These are phyloP conservation scores for Torymus aiolomorphi DNA, from an alignment of 2,888 invertebrate genomes.

Conservation along the genomic window DNA sequence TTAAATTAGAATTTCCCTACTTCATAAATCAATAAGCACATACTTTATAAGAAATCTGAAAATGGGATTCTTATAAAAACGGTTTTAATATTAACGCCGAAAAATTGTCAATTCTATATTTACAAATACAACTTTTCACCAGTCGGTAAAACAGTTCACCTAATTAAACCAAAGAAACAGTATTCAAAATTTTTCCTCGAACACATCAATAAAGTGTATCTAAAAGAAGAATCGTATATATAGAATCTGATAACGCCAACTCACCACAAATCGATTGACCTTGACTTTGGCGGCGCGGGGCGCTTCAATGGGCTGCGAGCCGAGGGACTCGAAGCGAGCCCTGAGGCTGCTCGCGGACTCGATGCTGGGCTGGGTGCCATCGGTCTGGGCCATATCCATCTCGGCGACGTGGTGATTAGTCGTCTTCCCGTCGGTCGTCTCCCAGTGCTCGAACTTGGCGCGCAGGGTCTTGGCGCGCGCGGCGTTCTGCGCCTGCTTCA, in stretches of 20 bases:
- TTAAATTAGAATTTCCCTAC: no score
- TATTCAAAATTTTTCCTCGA: constrained; percentile 19
- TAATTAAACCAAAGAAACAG: no score
- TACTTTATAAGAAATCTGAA: no score
- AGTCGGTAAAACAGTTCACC: no score
- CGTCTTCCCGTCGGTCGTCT: constrained; percentile 78
- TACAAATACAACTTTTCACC: no score
- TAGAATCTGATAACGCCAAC: constrained; percentile 70
- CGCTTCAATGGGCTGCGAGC: constrained; percentile 77
- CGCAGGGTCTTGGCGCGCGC: constrained; percentile 90
- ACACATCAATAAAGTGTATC: not conserved
- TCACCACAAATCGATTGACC: constrained; percentile 95
- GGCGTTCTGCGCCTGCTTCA: constrained; percentile 85
- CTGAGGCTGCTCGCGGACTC: constrained; percentile 92
- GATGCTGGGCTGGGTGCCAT: constrained; percentile 85
- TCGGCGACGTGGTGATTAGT: constrained; percentile 73
- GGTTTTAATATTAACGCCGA: no score
- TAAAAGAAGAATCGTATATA: not conserved
- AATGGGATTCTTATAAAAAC: no score
- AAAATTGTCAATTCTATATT: no score
- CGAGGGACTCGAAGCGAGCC: constrained; percentile 92
- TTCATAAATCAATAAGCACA: no score
- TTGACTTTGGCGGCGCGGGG: constrained; percentile 79
- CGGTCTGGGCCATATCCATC: constrained; percentile 77
- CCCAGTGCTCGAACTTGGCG: constrained; percentile 93